Evolutionary conservation across 2,113 vertebrate genomes (phyloP).

Genomic region (Pachycephala philippinensis): DNA sequence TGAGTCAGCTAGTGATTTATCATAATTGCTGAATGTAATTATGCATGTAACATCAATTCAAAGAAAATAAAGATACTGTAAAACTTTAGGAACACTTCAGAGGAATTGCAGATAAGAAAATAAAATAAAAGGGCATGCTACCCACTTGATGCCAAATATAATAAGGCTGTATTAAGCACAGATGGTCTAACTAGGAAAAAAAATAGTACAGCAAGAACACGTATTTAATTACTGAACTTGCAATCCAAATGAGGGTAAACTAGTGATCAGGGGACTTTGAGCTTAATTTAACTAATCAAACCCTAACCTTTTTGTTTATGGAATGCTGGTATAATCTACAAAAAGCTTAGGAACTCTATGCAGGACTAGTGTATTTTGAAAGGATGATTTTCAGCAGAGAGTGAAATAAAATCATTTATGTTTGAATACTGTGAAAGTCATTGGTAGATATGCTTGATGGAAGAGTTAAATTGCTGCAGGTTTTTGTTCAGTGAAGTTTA

Average conservation of each 20-base stretch:
- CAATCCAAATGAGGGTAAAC: background rate
- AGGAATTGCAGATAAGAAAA: background rate
- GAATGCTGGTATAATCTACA: background rate
- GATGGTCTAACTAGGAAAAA: background rate
- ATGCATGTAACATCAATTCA: background rate
- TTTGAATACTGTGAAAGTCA: background rate
- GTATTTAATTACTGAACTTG: background rate
- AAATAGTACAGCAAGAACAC: background rate
- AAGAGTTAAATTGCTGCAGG: background rate
- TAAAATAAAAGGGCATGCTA: background rate
- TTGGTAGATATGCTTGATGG: background rate
- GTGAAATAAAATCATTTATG: background rate
- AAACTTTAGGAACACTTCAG: background rate
- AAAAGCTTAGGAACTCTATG: background rate
- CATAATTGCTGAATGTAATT: background rate
- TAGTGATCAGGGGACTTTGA: background rate
- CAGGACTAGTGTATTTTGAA: background rate
- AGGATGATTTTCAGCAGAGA: background rate
- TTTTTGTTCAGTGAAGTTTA: background rate
- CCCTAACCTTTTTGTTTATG: background rate
- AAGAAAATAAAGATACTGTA: background rate
- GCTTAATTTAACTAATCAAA: background rate
- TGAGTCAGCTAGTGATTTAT: conserved; percentile 23
- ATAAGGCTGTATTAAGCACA: background rate
- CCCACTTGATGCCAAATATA: background rate